phyloP scores from a whole-genome alignment of 2,113 vertebrate genomes.

The Cyanistes caeruleus region DNA sequence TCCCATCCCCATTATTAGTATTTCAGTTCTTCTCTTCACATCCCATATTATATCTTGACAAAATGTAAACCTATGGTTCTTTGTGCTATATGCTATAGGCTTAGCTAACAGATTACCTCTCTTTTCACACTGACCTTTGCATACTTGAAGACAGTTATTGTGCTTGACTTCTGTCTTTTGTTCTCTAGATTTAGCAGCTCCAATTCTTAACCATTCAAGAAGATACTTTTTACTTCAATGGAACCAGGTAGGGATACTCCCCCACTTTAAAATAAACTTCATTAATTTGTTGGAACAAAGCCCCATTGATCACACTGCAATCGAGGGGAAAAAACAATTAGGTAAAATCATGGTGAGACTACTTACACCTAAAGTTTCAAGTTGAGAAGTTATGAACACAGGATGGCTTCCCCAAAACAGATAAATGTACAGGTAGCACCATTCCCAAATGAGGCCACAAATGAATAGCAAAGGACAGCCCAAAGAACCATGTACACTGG shows the following conservation, averaged over 20 bases:
- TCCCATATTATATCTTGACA: neutral
- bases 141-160: neutral
- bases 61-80: neutral
- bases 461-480: rapidly evolving
- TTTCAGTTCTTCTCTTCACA: neutral
- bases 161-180: neutral
- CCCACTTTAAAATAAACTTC: neutral
- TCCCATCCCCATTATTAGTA: neutral
- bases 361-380: neutral
- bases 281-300: neutral
- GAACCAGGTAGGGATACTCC: neutral
- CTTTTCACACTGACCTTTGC: neutral
- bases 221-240: neutral
- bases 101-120: neutral
- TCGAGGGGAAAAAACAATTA: neutral
- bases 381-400: neutral
- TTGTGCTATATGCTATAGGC: neutral
- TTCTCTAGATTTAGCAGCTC: neutral
- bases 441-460: rapidly evolving
- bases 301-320: rapidly evolving
- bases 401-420: neutral
- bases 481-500: neutral
- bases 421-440: neutral
- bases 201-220: neutral
- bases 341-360: neutral